Evolutionary conservation across 2,797 vertebrate species (phyloP).

Genomic region (Syngnathus rostellatus): DNA sequence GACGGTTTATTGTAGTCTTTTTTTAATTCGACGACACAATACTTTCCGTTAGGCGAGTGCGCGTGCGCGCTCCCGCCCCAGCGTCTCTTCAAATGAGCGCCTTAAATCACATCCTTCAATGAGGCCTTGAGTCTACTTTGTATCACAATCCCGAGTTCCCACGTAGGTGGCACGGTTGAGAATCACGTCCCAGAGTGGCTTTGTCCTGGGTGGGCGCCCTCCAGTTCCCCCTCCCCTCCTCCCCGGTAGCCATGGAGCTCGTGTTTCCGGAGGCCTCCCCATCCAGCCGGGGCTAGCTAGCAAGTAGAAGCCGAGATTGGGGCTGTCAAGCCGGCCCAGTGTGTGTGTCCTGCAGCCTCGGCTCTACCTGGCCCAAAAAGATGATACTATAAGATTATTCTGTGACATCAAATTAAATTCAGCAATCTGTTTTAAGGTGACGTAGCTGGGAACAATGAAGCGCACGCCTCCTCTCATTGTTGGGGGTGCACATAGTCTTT

Average conservation of each 20-base stretch:
- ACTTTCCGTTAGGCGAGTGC: conserved; percentile 58
- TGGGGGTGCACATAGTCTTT: not conserved
- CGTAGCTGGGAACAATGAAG: not conserved
- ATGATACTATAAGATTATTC: not conserved
- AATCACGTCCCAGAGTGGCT: not conserved
- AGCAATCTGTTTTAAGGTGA: not conserved
- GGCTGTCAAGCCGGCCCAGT: not conserved
- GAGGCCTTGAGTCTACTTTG: not conserved
- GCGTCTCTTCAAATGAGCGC: conserved; percentile 41
- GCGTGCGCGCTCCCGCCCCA: conserved; percentile 45
- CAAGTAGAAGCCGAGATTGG: not conserved
- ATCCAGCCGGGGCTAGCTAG: conserved; percentile 1
- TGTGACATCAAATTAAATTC: not conserved
- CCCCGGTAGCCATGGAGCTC: conserved; percentile 2
- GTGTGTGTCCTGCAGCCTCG: not conserved
- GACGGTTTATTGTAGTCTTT: not conserved
- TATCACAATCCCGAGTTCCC: not conserved
- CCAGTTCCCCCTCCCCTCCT: not conserved
- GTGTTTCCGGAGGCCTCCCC: conserved; percentile 1
- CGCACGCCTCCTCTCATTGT: conserved; percentile 3
- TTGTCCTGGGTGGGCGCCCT: not conserved
- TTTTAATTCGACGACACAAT: conserved; percentile 1
- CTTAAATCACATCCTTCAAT: conserved; percentile 22
- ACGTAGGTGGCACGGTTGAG: not conserved
- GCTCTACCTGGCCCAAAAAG: not conserved